Percentiles rank a stretch among this genome's conserved stretches.
Conservation (phyloP, 2,888 invertebrate genomes). For the Hofmannophila pseudospretella region DNA sequence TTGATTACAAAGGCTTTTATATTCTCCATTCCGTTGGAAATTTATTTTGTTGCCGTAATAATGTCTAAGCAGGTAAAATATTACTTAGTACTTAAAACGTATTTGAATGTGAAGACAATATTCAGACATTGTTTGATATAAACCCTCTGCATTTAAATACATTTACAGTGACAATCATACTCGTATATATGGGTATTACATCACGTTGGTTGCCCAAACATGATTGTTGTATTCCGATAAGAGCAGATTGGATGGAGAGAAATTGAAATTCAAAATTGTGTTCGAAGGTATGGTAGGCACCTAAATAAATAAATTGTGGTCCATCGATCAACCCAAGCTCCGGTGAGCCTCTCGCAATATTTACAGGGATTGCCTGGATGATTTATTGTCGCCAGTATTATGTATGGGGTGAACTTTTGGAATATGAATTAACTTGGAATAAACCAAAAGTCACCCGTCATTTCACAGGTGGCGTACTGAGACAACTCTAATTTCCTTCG, state of each 20-base stretch:
- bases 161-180: too few relatives aligned
- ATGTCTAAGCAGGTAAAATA: too few relatives aligned
- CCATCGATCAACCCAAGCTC: conserved; percentile 23
- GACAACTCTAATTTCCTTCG: too few relatives aligned
- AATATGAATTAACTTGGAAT: neutral
- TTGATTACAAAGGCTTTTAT: conserved; percentile 2
- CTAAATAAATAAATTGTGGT: conserved; percentile 16
- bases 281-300: conserved; percentile 6
- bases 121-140: too few relatives aligned
- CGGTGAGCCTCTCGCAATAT: conserved; percentile 21
- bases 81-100: too few relatives aligned
- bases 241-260: neutral
- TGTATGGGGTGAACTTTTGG: neutral
- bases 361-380: conserved; percentile 25
- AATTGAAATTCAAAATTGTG: conserved; percentile 5
- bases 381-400: conserved; percentile 22
- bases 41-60: conserved; percentile 1
- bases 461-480: too few relatives aligned
- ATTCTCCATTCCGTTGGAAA: neutral
- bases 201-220: neutral
- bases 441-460: too few relatives aligned
- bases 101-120: too few relatives aligned
- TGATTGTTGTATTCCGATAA: neutral
- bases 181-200: neutral
- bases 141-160: too few relatives aligned